Conservation (phyloP, 1,140 invertebrate species). For the Meloidogyne exigua region DNA sequence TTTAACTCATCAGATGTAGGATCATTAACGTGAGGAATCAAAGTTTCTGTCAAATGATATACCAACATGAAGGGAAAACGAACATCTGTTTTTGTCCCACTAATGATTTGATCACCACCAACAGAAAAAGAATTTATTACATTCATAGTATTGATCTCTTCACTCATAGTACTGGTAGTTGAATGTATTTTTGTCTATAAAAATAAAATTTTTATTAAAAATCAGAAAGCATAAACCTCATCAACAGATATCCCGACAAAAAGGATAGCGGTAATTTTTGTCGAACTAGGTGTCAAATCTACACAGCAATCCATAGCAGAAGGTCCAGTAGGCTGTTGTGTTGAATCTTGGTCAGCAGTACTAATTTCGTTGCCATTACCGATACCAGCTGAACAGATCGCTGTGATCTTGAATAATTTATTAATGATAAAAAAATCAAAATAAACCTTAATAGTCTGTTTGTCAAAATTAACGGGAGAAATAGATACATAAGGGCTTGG, state of each 20-base stretch:
- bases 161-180: background rate
- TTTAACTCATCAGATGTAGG: background rate
- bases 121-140: constrained; percentile 7
- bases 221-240: background rate
- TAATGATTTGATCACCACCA: background rate
- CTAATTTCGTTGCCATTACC: background rate
- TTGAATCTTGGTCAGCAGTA: background rate
- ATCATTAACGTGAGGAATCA: background rate
- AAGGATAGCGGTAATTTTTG: background rate
- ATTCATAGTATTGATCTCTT: background rate
- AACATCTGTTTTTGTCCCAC: background rate
- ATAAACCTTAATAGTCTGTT: constrained; percentile 2
- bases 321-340: background rate
- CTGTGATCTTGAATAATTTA: background rate
- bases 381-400: constrained; percentile 2
- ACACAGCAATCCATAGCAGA: background rate
- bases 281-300: background rate
- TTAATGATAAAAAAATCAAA: background rate
- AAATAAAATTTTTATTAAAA: background rate
- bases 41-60: constrained; percentile 23
- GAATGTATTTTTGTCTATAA: background rate
- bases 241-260: constrained; percentile 10
- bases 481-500: background rate
- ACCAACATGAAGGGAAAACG: constrained; percentile 23
- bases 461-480: background rate